Evolutionary conservation across 30 jellyfish, hydroid and myxozoan genomes (phyloP).

Genomic region (Rhopilema esculentum): DNA sequence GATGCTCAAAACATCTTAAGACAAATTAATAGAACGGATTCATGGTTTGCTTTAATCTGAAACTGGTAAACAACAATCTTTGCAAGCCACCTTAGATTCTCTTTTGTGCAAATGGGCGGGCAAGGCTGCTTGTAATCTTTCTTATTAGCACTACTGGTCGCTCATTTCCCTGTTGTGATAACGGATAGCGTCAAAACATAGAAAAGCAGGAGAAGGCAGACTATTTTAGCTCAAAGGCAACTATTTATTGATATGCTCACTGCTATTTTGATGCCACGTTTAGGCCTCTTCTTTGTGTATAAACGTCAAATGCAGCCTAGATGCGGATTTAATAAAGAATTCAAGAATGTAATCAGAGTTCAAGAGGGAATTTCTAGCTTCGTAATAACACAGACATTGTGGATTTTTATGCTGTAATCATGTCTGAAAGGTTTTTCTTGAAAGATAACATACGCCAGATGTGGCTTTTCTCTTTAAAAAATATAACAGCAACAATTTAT

Average conservation of each 20-base stretch:
- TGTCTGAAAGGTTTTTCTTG: no score
- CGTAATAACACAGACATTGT: no score
- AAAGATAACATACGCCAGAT: no score
- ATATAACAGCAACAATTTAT: no score
- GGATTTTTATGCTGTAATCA: no score
- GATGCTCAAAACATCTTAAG: slow-evolving; percentile 23
- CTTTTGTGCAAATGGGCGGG: slow-evolving; percentile 31
- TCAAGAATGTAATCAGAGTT: no score
- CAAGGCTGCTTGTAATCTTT: slow-evolving; percentile 3
- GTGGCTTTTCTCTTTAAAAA: no score
- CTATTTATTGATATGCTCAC: neutral
- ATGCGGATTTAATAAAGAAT: no score
- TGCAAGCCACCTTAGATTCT: neutral
- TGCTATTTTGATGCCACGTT: no score
- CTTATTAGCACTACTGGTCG: slow-evolving; percentile 7
- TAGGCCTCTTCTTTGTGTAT: no score
- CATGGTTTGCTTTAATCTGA: slow-evolving; percentile 24
- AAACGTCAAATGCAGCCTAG: no score
- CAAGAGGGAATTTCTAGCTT: no score
- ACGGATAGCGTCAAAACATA: neutral
- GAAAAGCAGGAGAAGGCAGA: neutral
- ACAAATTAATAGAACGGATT: slow-evolving; percentile 17
- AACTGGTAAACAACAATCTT: slow-evolving; percentile 48
- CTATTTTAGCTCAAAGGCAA: neutral
- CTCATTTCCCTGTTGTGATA: neutral